Percentiles rank a stretch among this genome's conserved stretches.
Evolutionary conservation across 1,140 invertebrate species (phyloP).

Genomic region (Gonatopus flavifemur): DNA sequence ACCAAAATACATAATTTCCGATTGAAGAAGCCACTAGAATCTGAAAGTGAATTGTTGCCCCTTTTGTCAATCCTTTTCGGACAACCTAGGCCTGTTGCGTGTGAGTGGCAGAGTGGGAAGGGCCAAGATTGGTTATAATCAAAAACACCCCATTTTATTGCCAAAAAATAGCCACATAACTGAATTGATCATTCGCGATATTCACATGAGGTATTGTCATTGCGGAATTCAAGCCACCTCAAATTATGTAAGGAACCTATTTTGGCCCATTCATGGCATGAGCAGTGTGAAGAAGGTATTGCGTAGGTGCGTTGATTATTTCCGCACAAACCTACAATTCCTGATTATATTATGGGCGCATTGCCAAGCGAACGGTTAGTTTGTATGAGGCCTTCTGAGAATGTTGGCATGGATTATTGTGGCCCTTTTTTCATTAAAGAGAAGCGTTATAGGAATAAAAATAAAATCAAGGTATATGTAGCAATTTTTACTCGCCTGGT

Average conservation of each 20-base stretch:
- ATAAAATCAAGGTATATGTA: neutral
- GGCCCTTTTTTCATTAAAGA: no score
- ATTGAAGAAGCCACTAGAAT: neutral
- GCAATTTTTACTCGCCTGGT: neutral
- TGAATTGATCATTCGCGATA: neutral
- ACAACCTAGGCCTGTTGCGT: neutral
- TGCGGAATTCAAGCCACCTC: slow-evolving; percentile 13
- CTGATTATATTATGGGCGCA: slow-evolving; percentile 37
- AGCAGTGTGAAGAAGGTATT: slow-evolving; percentile 6
- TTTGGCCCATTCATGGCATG: slow-evolving; percentile 25
- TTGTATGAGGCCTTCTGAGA: slow-evolving; percentile 35
- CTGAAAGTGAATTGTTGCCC: neutral
- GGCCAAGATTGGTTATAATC: neutral
- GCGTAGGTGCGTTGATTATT: slow-evolving; percentile 24
- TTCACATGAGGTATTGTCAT: slow-evolving; percentile 18
- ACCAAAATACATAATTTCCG: neutral
- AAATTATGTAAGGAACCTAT: slow-evolving; percentile 21
- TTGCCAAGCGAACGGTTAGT: slow-evolving; percentile 35
- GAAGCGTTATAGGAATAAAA: neutral
- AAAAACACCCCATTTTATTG: no score
- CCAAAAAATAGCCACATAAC: neutral
- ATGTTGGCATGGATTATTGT: no score
- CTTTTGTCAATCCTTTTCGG: neutral
- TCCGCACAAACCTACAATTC: slow-evolving; percentile 12
- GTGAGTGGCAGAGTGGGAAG: neutral